Base-by-base conservation (phyloP, 2,113 vertebrate species). In the Ceratotherium simum region DNA sequence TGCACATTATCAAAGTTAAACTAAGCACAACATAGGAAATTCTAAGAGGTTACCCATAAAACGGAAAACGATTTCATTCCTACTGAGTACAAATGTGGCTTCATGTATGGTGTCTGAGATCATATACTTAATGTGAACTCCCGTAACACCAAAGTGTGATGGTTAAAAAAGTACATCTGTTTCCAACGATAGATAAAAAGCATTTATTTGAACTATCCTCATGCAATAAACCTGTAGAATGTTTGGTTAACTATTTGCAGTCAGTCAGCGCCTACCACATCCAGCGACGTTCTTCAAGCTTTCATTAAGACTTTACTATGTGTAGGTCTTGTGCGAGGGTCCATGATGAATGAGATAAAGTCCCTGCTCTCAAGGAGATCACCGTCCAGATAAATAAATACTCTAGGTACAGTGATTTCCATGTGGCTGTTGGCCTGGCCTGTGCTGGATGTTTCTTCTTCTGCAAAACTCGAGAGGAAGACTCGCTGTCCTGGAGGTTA, bases 401-500 rank as follows among this genome's bases (percentile, higher is more conserved):
- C 56, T 18, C 21, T 0, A 8, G 78, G 39, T 6, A 0, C 16
- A 0, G 2, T 58, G 46, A 33, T 18, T 60, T 65, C 72, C 0
- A 0, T 2, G 36, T 42, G 62, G 21, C 36, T 20, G 0, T 27
- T 48, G 73, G 58, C 17, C 3, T 33, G 60, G 97, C 96, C 92
- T 84, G 80, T 36, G 17, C 84, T 21, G 23, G 80, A 8, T 94
- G 84, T 95, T 94, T 93, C 95, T 96, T 97, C 96, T 72, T 93
- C 94, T 76, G 17, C 42, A 85, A 64, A 51, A 76, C 73, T 56
- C 88, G 82, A 79, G 96, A 98, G 97, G 97, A 98, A 98, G 98
- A 98, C 99, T 99, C 97, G 64, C 98, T 72, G 83, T 98, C 95
- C 98, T 97, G 98, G 97, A n/a, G 85, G 98, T 98, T 99, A 99